Base-by-base conservation (phyloP, 92 coral and sea anemone genomes). In the Epizoanthus fatuus region DNA sequence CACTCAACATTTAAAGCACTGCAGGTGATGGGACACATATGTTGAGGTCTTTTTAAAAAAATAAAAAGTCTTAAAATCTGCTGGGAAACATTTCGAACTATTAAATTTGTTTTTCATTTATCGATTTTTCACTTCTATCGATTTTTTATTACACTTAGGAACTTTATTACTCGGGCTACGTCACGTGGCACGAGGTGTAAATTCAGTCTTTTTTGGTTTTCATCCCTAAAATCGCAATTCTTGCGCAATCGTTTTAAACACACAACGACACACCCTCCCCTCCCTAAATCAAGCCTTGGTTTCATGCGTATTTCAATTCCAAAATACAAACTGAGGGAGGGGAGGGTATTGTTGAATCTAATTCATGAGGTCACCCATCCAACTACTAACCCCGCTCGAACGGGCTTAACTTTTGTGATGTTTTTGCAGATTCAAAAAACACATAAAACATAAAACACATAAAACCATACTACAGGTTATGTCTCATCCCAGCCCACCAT, bases 231-330 rank as follows among this genome's bases (percentile, higher is more conserved):
- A 66, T 35, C 19, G 1, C 72, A 66, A 66, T 37, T 66, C 49
- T 66, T 65, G 71, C 7, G 45, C 71, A 29, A 65, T 32, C 14
- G 13, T 9, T 17, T 63, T 14, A 65, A 66, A 66, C 72, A 66
- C 51, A 37, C 45, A 66, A 66, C 8, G 51, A 35, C 72, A 39
- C 49, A 37, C 72, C 72, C 72, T 66, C 72, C 72, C 72, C 49
- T 66, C 72, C 72, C 72, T 66, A 38, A 66, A 66, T 35, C 72
- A 38, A 29, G 47, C 72, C 49, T 66, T 66, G 72, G 72, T 39
- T 66, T 66, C 45, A 37, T 11, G 19, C 20, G 8, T 39, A 66
- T 66, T 39, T 12, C 51, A 37, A 35, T 12, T 66, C 49, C 72
- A 66, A 13, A 66, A 66, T 66, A 66, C 52, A 66, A 66, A 12